phyloP scores from a whole-genome alignment of 1,140 invertebrate genomes.

The Steinernema feltiae region DNA sequence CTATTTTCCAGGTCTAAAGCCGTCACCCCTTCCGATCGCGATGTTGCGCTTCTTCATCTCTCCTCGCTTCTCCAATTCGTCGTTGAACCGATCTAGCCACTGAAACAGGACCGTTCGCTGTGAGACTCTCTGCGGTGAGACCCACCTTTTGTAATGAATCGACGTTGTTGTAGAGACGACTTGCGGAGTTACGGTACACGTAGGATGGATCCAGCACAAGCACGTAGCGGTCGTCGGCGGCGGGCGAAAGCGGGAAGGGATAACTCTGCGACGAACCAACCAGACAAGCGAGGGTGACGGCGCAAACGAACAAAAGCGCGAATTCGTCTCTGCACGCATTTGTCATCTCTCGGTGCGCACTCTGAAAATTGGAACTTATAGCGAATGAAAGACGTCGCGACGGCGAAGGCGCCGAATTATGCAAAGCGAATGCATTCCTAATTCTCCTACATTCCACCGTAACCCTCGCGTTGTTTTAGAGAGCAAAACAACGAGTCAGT shows the following conservation, averaged over 20 bases:
- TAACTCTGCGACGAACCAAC: background rate
- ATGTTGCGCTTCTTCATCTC: background rate
- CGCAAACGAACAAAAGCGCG: background rate
- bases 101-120: background rate
- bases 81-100: background rate
- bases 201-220: background rate
- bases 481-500: too few relatives aligned
- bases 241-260: background rate
- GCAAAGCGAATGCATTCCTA: background rate
- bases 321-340: background rate
- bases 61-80: background rate
- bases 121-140: background rate
- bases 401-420: background rate
- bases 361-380: background rate
- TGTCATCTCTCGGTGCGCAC: background rate
- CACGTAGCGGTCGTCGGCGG: background rate
- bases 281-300: background rate
- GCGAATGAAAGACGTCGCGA: background rate
- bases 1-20: slow-evolving; percentile 5
- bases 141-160: background rate
- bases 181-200: background rate
- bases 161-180: background rate
- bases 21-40: background rate
- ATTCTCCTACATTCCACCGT: too few relatives aligned
- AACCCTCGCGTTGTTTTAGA: too few relatives aligned